Evolutionary conservation across 2,888 invertebrate species (phyloP), one percentile per base, ranked within the genome.

Genomic region (Arrhopalites spinosus): DNA sequence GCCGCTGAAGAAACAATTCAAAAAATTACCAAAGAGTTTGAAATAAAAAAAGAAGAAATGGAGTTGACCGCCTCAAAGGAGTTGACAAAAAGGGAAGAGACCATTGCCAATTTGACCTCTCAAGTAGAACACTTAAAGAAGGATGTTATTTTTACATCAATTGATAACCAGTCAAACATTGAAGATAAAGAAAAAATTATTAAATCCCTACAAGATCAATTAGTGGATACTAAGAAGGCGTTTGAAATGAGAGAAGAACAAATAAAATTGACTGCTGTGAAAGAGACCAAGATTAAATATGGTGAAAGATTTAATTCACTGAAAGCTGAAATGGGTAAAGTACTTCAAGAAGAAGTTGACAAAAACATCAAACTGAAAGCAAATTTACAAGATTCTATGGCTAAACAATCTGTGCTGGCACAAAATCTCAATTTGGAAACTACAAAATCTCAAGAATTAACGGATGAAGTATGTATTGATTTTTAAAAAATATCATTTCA

Each of bases 401-500:
- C n/a, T 2, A 11, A 66, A 66, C n/a, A 20, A 29, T 20, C 17
- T 11, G 17, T 30, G n/a, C 66, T 66, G 8, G n/a, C 17, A n/a
- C 25, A 66, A 66, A 23, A 30, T 36, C 20, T 36, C 2, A 13
- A 36, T 66, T 30, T 29, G 1, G 45, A 66, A 36, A 53, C 7
- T 30, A 45, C 66, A 8, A 36, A 50, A 50, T n/a, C 43, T 17
- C 15, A 15, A 23, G 27, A 25, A 1, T 29, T 70, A 27, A 29
- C 61, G 43, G 71, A 70, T 20, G 66, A 74, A 29, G 74, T 66
- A 74, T 43, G 66, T 50, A 50, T 50, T 50, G 15, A n/a, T 50
- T 50, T 50, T 13, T n/a, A 47, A 25, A 17, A n/a, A 68, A 27
- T 47, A 23, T 50, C 1, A 68, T 13, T 23, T 50, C 66, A 23